A percentile compares a stretch with the other conserved stretches of the same genome.
Evolutionary conservation across 2,797 vertebrate genomes (phyloP).

Genomic region (Graptemys geographica): DNA sequence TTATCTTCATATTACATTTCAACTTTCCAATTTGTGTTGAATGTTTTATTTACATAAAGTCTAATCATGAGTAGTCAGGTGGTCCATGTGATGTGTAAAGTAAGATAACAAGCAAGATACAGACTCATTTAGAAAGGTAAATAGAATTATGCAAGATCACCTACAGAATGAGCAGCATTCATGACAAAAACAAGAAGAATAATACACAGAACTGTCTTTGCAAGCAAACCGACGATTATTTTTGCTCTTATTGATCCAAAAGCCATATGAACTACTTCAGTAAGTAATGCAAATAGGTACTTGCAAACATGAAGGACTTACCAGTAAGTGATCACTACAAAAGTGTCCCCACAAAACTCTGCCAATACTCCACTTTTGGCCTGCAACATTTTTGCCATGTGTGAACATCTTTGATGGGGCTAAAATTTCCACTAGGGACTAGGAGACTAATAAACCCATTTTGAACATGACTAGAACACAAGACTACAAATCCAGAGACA

Average conservation of each 20-base stretch:
- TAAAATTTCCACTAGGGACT: not conserved
- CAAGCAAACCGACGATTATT: not conserved
- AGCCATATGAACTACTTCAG: not conserved
- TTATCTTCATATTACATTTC: not conserved
- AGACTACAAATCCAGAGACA: not conserved
- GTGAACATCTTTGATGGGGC: not conserved
- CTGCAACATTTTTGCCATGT: not conserved
- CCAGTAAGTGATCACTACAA: not conserved
- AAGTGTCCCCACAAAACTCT: not conserved
- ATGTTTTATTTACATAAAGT: slow-evolving; percentile 10
- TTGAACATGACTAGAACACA: not conserved
- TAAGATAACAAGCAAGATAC: not conserved
- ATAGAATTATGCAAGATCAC: not conserved
- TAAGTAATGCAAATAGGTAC: not conserved
- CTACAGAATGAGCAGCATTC: not conserved
- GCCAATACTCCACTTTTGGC: not conserved
- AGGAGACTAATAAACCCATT: not conserved
- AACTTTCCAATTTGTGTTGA: not conserved
- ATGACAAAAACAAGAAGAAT: not conserved
- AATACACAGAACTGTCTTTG: not conserved
- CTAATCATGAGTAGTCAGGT: slow-evolving; percentile 22
- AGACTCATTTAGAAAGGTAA: not conserved
- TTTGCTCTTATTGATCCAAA: not conserved
- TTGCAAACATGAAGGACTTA: not conserved
- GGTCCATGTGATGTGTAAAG: not conserved